Percentiles rank a stretch among this genome's conserved stretches.
phyloP scores from a whole-genome alignment of 2,888 invertebrate species.

The Orgyia antiqua region DNA sequence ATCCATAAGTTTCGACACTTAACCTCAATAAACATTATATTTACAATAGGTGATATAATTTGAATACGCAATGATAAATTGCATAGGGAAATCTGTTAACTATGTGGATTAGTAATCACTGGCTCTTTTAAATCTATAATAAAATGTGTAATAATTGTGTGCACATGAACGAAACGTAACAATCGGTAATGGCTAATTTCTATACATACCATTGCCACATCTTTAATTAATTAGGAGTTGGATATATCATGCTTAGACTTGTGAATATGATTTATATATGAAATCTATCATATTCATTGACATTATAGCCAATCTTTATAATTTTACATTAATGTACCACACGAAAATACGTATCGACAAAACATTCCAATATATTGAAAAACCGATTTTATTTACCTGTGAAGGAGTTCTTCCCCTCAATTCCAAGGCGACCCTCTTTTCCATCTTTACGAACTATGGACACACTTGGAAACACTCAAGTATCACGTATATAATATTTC shows the following conservation, averaged over 20 bases:
- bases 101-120: conserved; percentile 10
- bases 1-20: conserved; percentile 60
- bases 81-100: conserved; percentile 8
- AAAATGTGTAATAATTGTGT: conserved; percentile 40
- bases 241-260: conserved; percentile 23
- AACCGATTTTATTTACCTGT: conserved; percentile 84
- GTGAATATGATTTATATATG: conserved; percentile 9
- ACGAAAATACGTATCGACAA: conserved; percentile 75
- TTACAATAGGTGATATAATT: conserved; percentile 31
- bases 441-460: conserved; percentile 80
- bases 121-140: conserved; percentile 21
- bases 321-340: conserved; percentile 47
- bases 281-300: conserved; percentile 22
- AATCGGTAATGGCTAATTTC: conserved; percentile 72
- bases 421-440: conserved; percentile 97
- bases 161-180: conserved; percentile 73
- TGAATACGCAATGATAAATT: conserved; percentile 9
- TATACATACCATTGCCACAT: conserved; percentile 69
- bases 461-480: conserved; percentile 53
- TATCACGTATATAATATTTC: conserved; percentile 51
- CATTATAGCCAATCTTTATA: conserved; percentile 32
- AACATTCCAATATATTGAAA: conserved; percentile 70
- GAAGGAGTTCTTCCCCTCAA: conserved; percentile 93
- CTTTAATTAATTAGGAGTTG: conserved; percentile 41
- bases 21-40: conserved; percentile 67